Conservation (phyloP, 2,797 vertebrate species). For the Pangasius larnaudii region DNA sequence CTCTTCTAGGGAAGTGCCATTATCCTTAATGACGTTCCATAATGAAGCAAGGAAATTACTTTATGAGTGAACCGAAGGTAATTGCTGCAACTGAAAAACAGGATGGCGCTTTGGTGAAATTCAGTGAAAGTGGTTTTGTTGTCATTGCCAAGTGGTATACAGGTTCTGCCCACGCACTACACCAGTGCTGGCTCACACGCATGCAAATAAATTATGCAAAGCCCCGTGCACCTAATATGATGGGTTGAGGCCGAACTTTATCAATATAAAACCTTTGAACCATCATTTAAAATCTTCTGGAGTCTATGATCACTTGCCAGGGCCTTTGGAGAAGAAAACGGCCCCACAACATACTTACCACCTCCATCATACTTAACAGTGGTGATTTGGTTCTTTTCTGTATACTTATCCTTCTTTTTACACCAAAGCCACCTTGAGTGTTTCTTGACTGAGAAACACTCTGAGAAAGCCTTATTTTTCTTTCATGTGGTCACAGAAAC, state of each 20-base stretch:
- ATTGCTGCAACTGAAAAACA: neutral
- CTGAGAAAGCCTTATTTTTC: neutral
- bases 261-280: neutral
- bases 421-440: neutral
- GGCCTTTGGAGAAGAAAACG: neutral
- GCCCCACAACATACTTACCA: neutral
- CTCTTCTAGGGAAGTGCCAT: neutral
- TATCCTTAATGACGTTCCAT: neutral
- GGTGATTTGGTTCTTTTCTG: neutral
- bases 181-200: neutral
- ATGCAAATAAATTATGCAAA: conserved; percentile 79
- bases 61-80: neutral
- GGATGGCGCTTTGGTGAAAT: neutral
- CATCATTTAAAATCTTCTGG: neutral
- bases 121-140: neutral
- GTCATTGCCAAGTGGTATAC: neutral
- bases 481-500: neutral
- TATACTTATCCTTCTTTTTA: neutral
- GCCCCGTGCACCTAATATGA: neutral
- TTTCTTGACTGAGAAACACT: neutral
- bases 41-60: neutral
- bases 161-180: conserved; percentile 25
- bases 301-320: neutral
- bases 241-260: neutral
- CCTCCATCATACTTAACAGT: neutral